Evolutionary conservation across 2,888 invertebrate genomes (phyloP), one percentile per base, ranked within the genome.

Genomic region (Criorhina ranunculi): DNA sequence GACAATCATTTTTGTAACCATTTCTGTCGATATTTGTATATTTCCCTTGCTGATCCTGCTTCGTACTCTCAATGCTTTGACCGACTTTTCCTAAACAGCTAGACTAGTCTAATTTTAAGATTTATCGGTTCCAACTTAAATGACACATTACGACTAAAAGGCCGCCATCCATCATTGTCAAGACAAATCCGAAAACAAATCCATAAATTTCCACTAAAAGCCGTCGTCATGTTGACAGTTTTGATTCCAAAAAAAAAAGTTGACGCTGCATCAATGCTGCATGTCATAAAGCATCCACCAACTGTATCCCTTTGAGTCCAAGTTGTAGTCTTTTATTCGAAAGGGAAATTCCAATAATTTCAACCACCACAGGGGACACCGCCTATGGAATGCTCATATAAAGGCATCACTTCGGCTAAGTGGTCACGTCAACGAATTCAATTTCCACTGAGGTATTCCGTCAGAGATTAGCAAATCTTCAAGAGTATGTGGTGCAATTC

Each of bases 401-500:
- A 60, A 72, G 59, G 37, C 72, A 72, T 53, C n/a, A 29, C 37
- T 60, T 40, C 29, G 59, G 24, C 6, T 35, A 51, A 60, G 7
- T 72, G 60, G 60, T 42, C 42, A 7, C 1, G 7, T 15, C 7
- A 35, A 11, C 8, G 9, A 7, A n/a, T 12, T 42, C 11, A 24
- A 59, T 59, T 72, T 67, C 42, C 57, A 31, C 33, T 42, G 33
- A 51, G 44, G 35, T 51, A 70, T 53, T 35, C 64, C 67, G 17
- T 12, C 35, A 66, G 46, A 66, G 46, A 70, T 69, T 80, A 46
- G 62, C 15, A 35, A 67, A 55, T 46, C 67, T n/a, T 29, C 40
- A 15, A 24, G 37, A 17, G 5, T 12, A 15, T 29, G 12, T 77
- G 19, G 29, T 31, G 69, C 35, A 67, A 69, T 46, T 19, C 33